phyloP scores from a whole-genome alignment of 2,888 invertebrate species.

The Patella depressa region DNA sequence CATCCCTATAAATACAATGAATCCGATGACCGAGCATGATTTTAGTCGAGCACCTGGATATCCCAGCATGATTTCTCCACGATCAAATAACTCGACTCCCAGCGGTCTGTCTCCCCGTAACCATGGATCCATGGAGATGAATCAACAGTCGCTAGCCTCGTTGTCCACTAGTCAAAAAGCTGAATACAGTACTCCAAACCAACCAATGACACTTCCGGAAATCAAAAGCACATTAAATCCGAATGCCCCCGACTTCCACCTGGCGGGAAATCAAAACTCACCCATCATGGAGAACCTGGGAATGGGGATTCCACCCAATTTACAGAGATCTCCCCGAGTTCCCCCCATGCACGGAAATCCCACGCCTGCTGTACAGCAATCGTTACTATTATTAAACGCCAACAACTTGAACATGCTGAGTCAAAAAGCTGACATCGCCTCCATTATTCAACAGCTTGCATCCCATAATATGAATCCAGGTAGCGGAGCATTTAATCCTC shows the following conservation, averaged over 20 bases:
- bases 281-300: conserved; percentile 25
- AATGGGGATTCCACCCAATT: not conserved
- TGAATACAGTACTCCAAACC: conserved; percentile 67
- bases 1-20: conserved; percentile 36
- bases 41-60: conserved; percentile 59
- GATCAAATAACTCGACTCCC: conserved; percentile 49
- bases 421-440: conserved; percentile 22
- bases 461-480: conserved; percentile 32
- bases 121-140: conserved; percentile 37
- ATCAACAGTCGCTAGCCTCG: conserved; percentile 41
- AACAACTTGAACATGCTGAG: conserved; percentile 6
- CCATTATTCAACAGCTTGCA: conserved; percentile 43
- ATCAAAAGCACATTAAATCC: conserved; percentile 80
- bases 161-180: conserved; percentile 52
- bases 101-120: conserved; percentile 42
- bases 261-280: conserved; percentile 28
- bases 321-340: conserved; percentile 2
- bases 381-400: not conserved
- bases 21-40: conserved; percentile 30
- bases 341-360: not conserved
- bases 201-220: conserved; percentile 70
- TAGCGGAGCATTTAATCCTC: conserved; percentile 30
- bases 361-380: not conserved
- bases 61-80: conserved; percentile 45
- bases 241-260: conserved; percentile 81